Evolutionary conservation across 2,797 vertebrate species (phyloP).

Genomic region (Manis javanica): DNA sequence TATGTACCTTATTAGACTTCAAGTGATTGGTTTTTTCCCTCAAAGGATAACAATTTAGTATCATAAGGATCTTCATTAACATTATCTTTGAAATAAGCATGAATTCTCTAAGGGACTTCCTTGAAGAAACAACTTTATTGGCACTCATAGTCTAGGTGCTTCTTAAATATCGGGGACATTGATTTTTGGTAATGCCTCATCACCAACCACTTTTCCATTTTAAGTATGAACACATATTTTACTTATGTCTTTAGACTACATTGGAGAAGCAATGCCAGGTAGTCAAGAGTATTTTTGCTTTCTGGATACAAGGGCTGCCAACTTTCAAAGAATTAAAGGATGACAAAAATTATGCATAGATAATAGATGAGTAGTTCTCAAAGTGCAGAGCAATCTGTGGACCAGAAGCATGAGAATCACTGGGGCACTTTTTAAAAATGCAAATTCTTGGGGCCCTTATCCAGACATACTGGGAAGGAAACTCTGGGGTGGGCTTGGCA

Average conservation of each 20-base stretch:
- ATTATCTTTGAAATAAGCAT: neutral
- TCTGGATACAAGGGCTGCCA: neutral
- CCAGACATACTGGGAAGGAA: neutral
- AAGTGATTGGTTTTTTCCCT: neutral
- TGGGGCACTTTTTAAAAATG: neutral
- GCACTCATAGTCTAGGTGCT: neutral
- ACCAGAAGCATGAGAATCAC: neutral
- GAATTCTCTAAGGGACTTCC: neutral
- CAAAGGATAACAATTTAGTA: neutral
- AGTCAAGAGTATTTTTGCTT: neutral
- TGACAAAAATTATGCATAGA: neutral
- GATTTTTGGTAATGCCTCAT: neutral
- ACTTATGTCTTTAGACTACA: neutral
- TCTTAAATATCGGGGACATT: neutral
- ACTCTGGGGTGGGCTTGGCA: neutral
- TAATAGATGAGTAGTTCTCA: neutral
- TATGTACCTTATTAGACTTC: neutral
- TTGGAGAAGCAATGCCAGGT: conserved; percentile 1
- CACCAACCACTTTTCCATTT: neutral
- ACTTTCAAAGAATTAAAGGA: neutral
- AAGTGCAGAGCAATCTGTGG: neutral
- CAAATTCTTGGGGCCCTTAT: neutral
- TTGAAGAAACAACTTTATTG: neutral
- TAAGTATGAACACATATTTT: neutral
- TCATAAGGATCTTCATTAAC: neutral